Conservation (phyloP, 2,797 vertebrate species). For the Chromobotia macracanthus region DNA sequence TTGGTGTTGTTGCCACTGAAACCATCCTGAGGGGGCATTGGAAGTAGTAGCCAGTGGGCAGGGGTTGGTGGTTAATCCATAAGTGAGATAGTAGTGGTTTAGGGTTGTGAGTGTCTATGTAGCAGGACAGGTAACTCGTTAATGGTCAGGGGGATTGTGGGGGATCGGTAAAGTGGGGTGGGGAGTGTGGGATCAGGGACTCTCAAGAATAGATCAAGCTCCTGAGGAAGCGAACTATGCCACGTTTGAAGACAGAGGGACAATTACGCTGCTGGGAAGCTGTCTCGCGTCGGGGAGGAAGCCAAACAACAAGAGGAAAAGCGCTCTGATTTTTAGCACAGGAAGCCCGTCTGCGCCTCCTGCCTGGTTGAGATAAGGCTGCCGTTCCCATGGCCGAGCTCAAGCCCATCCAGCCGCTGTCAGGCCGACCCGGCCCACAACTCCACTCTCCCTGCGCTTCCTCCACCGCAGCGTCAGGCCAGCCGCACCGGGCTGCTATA, state of each 20-base stretch:
- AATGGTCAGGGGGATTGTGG: conserved; percentile 49
- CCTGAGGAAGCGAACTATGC: conserved; percentile 97
- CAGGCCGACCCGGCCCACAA: conserved; percentile 82
- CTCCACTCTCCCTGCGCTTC: conserved; percentile 80
- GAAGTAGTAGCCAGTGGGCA: conserved; percentile 57
- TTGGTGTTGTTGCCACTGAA: conserved; percentile 64
- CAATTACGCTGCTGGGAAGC: conserved; percentile 99
- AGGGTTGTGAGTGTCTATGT: conserved; percentile 47
- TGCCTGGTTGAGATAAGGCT: conserved; percentile 96
- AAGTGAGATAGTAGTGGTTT: conserved; percentile 36
- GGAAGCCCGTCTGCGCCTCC: conserved; percentile 96
- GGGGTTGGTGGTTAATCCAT: conserved; percentile 45
- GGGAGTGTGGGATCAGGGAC: conserved; percentile 70
- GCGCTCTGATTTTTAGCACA: conserved; percentile 98
- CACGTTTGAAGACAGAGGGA: conserved; percentile 99
- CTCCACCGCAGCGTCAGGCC: conserved; percentile 84
- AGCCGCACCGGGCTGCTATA: conserved; percentile 84
- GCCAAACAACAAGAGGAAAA: conserved; percentile 99
- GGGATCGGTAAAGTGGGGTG: conserved; percentile 58
- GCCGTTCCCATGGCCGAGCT: conserved; percentile 92
- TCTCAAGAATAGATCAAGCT: conserved; percentile 99
- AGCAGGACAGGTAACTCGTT: conserved; percentile 32
- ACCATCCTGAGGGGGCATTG: conserved; percentile 53
- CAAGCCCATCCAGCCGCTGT: conserved; percentile 79
- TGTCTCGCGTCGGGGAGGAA: conserved; percentile 95